These are phyloP conservation scores for Melanostoma mellinum DNA, from an alignment of 2,888 invertebrate species.

Conservation along the genomic window DNA sequence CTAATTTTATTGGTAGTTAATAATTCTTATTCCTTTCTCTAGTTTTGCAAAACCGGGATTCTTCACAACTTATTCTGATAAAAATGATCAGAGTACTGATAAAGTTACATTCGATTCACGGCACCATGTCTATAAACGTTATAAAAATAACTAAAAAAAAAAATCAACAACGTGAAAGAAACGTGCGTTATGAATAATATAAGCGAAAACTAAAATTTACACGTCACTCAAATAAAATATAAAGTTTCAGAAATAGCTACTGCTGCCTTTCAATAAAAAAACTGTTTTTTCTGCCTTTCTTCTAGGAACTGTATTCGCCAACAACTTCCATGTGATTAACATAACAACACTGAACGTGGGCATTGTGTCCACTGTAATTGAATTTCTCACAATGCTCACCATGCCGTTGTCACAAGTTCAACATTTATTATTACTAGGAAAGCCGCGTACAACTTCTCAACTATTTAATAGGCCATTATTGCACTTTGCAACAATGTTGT, in stretches of 20 bases:
- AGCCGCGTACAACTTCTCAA: conserved; percentile 20
- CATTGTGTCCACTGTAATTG: conserved; percentile 46
- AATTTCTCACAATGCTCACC: conserved; percentile 40
- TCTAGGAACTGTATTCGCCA: conserved; percentile 33
- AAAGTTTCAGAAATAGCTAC: neutral
- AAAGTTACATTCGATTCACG: no score
- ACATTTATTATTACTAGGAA: conserved; percentile 40
- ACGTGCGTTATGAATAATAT: no score
- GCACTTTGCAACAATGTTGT: conserved; percentile 41
- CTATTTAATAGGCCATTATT: conserved; percentile 9
- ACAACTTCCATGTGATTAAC: conserved; percentile 43
- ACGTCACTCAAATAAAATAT: neutral
- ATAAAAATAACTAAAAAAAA: no score
- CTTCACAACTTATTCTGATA: no score
- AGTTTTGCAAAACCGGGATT: no score
- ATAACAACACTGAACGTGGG: conserved; percentile 49
- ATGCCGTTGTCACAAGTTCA: conserved; percentile 28
- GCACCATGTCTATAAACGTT: no score
- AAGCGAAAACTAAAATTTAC: no score
- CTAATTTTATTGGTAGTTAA: no score
- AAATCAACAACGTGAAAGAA: no score
- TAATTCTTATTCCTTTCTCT: no score
- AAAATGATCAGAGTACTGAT: no score
- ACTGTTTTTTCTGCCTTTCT: conserved; percentile 1
- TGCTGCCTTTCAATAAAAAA: neutral